Base-by-base conservation (phyloP, 2,113 vertebrate species). In the Beaufortia kweichowensis region DNA sequence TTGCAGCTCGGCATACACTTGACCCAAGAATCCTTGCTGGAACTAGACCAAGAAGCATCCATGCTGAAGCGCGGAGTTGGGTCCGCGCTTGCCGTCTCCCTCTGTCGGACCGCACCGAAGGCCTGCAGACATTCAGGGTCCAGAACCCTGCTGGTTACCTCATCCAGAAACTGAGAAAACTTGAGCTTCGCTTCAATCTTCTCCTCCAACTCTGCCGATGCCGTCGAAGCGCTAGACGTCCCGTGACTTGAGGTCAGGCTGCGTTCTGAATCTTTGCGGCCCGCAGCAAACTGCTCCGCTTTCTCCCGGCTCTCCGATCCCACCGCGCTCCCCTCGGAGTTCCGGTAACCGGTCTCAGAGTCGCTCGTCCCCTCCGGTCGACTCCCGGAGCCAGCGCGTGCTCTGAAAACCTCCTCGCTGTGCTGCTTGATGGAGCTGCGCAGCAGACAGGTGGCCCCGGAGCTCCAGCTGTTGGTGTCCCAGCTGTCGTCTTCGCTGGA, bases 101-200 rank as follows among this genome's bases (percentile, higher is more conserved):
- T 88, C 87, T 82, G 81, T 80, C 85, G 87, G 53, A 81, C 68
- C 0, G 80, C 85, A 43, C 84, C 55, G 72, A 92, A 89, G 73
- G 91, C 87, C 60, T 88, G 87, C 61, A 92, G 79, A 46, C 85
- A 88, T 15, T 83, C 83, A 0, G 93, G 92, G 84, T 94, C 91
- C 59, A 98, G 85, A 33, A 98, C 94, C 64, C 93, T 91, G 81
- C 86, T 84, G 0, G 93, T 93, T 70, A 97, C 93, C 82, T 97
- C 95, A 78, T 98, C 95, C 56, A 97, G 88, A 89, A 99, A 96
- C 79, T 94, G 90, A 19, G 96, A 95, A 84, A 97, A 99, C 82
- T 93, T 94, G 21, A 91, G 90, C 79, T 92, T 94, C 83, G 93
- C 88, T 55, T 94, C 88, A 23, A 86, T 91, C 70, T 91, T 91